Percentiles rank a stretch among this genome's conserved stretches.
Conservation (phyloP, 2,797 vertebrate species). For the Poecilia velifera region DNA sequence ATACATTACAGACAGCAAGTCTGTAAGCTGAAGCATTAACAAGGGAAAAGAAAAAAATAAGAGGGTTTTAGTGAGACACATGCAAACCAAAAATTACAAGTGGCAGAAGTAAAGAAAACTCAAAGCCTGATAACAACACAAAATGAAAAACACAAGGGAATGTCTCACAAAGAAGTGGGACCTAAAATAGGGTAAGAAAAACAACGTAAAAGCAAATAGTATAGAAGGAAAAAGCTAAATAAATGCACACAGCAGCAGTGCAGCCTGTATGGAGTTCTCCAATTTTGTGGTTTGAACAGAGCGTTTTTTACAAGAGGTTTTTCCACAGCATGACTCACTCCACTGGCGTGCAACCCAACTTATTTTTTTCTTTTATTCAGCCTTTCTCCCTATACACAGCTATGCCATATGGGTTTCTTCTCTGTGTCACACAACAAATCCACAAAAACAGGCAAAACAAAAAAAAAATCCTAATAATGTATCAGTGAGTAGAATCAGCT, state of each 20-base stretch:
- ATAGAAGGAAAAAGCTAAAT: slow-evolving; percentile 6
- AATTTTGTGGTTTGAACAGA: slow-evolving; percentile 49
- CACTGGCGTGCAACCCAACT: slow-evolving; percentile 29
- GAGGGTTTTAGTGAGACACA: not conserved
- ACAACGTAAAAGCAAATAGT: slow-evolving; percentile 2
- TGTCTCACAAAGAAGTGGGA: not conserved
- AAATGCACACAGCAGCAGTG: slow-evolving; percentile 16
- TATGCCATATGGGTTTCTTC: slow-evolving; percentile 33
- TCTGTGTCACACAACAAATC: not conserved
- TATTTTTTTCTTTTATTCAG: slow-evolving; percentile 22
- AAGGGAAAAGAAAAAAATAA: not conserved
- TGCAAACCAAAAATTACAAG: not conserved
- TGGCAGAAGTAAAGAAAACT: not conserved
- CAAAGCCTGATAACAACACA: not conserved
- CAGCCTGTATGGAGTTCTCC: slow-evolving; percentile 20
- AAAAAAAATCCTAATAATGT: no score
- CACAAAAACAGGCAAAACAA: not conserved
- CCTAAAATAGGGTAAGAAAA: not conserved
- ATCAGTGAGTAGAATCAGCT: not conserved
- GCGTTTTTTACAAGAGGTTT: slow-evolving; percentile 54
- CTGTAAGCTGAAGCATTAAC: not conserved
- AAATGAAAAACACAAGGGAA: not conserved
- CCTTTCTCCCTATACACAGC: slow-evolving; percentile 19
- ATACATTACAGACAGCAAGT: not conserved
- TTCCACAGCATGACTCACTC: slow-evolving; percentile 71